Base-by-base conservation (phyloP, 2,888 invertebrate genomes). In the Xestia c-nigrum region DNA sequence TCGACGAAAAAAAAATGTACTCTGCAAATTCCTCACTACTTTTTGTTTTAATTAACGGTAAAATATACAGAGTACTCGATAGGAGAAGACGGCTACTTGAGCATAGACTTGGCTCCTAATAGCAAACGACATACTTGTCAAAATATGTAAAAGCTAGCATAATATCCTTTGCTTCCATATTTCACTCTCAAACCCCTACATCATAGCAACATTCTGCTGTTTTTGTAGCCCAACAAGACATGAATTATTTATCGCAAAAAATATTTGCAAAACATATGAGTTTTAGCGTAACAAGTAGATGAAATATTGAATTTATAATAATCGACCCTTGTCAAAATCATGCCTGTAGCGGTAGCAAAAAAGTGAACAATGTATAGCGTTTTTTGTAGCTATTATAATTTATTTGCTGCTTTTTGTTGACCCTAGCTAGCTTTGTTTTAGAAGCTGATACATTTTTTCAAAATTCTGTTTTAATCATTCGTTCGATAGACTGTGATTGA, bases 251-350 rank as follows among this genome's bases (percentile, higher is more conserved):
- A 78, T 66, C 31, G 16, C 50, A 70, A 83, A 84, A 78, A 69
- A 73, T 70, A 16, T 70, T 72, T 40, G 24, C 38, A 59, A 83
- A 86, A 78, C 74, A 83, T 84, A 75, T 68, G 69, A 72, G 61
- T 74, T 75, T 70, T 57, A 70, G 70, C 72, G 64, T 50, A 52
- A 69, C 52, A 66, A 64, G 66, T 75, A 73, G 70, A 84, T 84
- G 80, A 87, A 87, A 85, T 77, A 81, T 87, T 87, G 78, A 84
- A 87, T 82, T 85, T 81, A 63, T 74, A 74, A 77, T 78, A 85
- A 85, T 87, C 77, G 71, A 85, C 87, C 85, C 85, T 85, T 81
- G 85, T 85, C 85, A 87, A 74, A 87, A 76, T 72, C 81, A 78
- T 74, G 71, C 72, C 46, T 31, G 71, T 66, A 67, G 59, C 71